Evolutionary conservation across 2,888 invertebrate species (phyloP).

Genomic region (Muscina levida): DNA sequence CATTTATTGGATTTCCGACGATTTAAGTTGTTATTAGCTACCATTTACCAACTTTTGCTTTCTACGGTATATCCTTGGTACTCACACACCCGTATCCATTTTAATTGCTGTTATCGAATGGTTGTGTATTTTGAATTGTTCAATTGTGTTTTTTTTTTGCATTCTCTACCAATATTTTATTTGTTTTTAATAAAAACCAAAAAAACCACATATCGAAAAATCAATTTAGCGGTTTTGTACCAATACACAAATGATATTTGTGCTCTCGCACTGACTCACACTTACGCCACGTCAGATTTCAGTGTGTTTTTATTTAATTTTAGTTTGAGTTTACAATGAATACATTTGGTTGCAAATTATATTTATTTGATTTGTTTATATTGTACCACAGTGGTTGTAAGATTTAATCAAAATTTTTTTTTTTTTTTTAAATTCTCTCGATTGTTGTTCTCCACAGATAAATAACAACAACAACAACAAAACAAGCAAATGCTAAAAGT

Average conservation of each 20-base stretch:
- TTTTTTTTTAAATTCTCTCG: neutral
- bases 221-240: constrained; percentile 62
- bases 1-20: no score
- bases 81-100: constrained; percentile 8
- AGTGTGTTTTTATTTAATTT: constrained; percentile 28
- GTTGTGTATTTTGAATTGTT: constrained; percentile 11
- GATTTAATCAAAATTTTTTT: no score
- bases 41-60: neutral
- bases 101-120: constrained; percentile 43
- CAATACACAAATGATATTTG: neutral
- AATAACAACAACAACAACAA: neutral
- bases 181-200: constrained; percentile 9
- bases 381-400: no score
- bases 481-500: constrained; percentile 50
- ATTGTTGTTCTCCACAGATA: neutral
- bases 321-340: neutral
- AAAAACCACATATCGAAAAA: constrained; percentile 63
- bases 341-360: neutral
- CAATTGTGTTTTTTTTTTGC: neutral
- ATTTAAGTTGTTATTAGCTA: no score
- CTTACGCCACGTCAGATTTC: neutral
- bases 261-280: no score
- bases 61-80: constrained; percentile 5
- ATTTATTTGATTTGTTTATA: neutral
- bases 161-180: neutral